Percentiles rank a stretch among this genome's conserved stretches.
Evolutionary conservation across 1,140 invertebrate species (phyloP).

Genomic region (Probaryconus sp.): DNA sequence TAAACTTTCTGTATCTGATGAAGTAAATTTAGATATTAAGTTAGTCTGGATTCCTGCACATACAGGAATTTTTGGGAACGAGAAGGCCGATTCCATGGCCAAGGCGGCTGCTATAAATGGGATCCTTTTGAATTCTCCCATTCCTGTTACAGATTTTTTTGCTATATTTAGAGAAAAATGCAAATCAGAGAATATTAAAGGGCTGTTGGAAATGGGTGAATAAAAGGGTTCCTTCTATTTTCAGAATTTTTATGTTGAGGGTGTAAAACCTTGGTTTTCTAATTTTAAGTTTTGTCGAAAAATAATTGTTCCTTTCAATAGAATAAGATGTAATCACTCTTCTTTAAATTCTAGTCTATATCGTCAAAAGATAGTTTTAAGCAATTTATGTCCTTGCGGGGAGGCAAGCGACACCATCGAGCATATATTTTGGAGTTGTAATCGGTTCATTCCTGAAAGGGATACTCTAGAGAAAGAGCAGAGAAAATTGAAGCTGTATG

Average conservation of each 20-base stretch:
- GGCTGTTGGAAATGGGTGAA: neutral
- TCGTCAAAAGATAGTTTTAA: slow-evolving; percentile 36
- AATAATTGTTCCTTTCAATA: slow-evolving; percentile 27
- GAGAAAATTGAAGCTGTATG: too few species aligned
- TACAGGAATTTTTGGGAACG: slow-evolving; percentile 3
- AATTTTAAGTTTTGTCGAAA: slow-evolving; percentile 33
- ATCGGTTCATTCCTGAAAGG: too few species aligned
- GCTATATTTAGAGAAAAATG: neutral
- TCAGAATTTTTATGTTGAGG: slow-evolving; percentile 1
- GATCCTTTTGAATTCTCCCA: neutral
- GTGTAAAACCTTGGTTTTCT: slow-evolving; percentile 32
- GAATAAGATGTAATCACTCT: slow-evolving; percentile 48
- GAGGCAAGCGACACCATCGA: slow-evolving; percentile 17
- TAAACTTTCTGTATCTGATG: neutral
- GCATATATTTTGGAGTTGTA: slow-evolving; percentile 49
- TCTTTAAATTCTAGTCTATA: slow-evolving; percentile 24
- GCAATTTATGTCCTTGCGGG: slow-evolving; percentile 31
- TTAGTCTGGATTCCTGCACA: slow-evolving; percentile 7
- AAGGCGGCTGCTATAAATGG: neutral
- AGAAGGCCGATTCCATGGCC: neutral
- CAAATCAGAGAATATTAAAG: neutral
- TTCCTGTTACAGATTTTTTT: slow-evolving; percentile 8
- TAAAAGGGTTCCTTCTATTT: slow-evolving; percentile 22
- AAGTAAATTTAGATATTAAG: neutral
- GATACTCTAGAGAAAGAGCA: too few species aligned